Evolutionary conservation across 2,797 vertebrate genomes (phyloP).

Genomic region (Gila robusta): DNA sequence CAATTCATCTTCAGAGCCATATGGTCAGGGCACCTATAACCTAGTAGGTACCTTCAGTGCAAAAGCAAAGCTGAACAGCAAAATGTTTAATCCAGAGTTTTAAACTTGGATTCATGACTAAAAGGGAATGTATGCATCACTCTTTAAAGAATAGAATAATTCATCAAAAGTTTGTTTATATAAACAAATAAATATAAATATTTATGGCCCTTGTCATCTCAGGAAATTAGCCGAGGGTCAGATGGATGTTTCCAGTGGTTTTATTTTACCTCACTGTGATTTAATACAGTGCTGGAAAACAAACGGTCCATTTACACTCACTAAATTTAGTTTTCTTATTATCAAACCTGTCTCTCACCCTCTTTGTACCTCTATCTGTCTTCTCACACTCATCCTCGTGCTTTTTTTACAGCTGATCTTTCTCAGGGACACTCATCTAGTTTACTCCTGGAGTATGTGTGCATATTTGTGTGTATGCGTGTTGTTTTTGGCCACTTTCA

Average conservation of each 20-base stretch:
- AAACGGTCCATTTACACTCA: background rate
- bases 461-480: background rate
- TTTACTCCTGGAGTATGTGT: slow-evolving; percentile 33
- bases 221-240: slow-evolving; percentile 24
- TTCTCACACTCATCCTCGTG: slow-evolving; percentile 9
- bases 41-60: background rate
- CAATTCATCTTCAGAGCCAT: slow-evolving; percentile 11
- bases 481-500: slow-evolving; percentile 39
- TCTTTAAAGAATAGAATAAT: background rate
- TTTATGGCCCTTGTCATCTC: slow-evolving; percentile 28
- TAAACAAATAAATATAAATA: background rate
- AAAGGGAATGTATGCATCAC: slow-evolving; percentile 12
- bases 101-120: background rate
- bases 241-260: slow-evolving; percentile 1
- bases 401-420: slow-evolving; percentile 25
- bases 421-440: slow-evolving; percentile 53
- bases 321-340: slow-evolving; percentile 11
- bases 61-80: background rate
- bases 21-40: background rate
- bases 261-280: slow-evolving; percentile 26
- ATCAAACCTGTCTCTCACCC: slow-evolving; percentile 11
- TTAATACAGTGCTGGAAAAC: slow-evolving; percentile 24
- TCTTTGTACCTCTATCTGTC: background rate
- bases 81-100: background rate
- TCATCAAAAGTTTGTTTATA: background rate